phyloP scores from a whole-genome alignment of 2,113 vertebrate genomes.

The Nettapus auritus region DNA sequence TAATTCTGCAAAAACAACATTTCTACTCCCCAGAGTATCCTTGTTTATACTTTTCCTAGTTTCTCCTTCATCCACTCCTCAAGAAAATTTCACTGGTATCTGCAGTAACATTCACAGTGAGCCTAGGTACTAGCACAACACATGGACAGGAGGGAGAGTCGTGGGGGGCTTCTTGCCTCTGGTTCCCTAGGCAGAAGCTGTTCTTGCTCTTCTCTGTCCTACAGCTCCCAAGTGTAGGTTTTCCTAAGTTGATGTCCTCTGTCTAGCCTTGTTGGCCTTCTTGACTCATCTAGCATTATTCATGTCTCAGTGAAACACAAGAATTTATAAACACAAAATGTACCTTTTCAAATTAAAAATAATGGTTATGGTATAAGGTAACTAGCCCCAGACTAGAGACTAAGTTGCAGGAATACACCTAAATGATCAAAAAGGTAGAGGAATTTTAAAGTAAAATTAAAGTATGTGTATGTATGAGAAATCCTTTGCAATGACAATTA shows the following conservation, averaged over 20 bases:
- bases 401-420: not conserved
- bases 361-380: not conserved
- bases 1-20: no score
- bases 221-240: not conserved
- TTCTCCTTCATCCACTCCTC: not conserved
- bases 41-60: not conserved
- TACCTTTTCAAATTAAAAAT: not conserved
- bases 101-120: not conserved
- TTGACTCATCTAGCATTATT: not conserved
- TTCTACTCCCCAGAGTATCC: no score
- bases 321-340: not conserved
- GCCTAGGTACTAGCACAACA: not conserved
- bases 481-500: not conserved
- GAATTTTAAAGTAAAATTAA: not conserved
- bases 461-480: not conserved
- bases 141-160: not conserved
- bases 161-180: accelerated
- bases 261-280: not conserved
- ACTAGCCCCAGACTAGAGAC: not conserved
- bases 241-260: not conserved
- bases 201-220: not conserved
- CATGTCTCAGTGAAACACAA: accelerated
- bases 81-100: not conserved
- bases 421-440: not conserved
- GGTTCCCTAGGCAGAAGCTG: not conserved